Conservation (phyloP, 2,888 invertebrate genomes). For the Acanthosepion pharaonis region DNA sequence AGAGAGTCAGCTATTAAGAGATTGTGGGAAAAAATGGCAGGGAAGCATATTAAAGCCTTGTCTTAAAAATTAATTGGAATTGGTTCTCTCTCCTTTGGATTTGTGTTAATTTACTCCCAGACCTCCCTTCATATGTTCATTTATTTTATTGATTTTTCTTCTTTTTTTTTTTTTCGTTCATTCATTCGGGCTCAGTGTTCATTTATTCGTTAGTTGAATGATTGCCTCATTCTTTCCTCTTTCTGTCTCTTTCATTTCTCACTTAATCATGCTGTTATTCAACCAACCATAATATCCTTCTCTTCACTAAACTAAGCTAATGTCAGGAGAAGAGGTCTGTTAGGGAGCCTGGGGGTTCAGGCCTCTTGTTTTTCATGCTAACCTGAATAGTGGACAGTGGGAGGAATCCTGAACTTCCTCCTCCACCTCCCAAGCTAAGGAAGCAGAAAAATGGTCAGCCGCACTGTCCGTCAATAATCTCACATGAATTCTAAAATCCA, state of each 20-base stretch:
- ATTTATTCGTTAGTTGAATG: conserved; percentile 15
- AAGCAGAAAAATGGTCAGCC: background rate
- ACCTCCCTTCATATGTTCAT: background rate
- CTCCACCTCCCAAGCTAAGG: background rate
- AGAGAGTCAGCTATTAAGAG: no score
- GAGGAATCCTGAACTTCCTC: background rate
- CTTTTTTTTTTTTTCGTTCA: background rate
- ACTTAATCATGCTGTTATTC: background rate
- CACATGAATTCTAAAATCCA: background rate
- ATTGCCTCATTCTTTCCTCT: background rate
- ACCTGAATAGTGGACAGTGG: background rate
- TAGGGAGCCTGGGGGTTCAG: background rate
- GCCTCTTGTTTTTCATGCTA: background rate
- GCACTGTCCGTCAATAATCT: background rate
- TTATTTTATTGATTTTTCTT: background rate
- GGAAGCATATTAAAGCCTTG: no score
- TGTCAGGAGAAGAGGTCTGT: background rate
- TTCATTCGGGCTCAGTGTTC: background rate
- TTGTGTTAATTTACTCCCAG: background rate
- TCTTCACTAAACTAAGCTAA: background rate
- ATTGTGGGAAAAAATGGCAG: no score
- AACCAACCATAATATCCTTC: background rate
- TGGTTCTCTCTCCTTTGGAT: background rate
- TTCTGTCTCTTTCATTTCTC: background rate
- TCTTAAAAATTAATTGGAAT: no score